Evolutionary conservation across 2,888 invertebrate species (phyloP), one percentile per base, ranked within the genome.

Genomic region (Brenthis ino): DNA sequence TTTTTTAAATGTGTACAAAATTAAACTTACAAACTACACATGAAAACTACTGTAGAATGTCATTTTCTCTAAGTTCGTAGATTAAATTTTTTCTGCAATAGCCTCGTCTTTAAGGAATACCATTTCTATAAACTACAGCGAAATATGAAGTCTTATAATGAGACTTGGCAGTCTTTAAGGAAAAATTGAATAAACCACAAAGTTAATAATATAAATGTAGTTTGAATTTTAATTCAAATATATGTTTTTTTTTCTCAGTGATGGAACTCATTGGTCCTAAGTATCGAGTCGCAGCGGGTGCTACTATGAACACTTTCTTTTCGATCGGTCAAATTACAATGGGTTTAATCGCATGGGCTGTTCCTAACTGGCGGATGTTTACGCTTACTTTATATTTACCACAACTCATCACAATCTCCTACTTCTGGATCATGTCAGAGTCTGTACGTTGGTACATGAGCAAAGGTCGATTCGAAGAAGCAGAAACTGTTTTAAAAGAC

Each of bases 381-480:
- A 93, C 96, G 5, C 90, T 95, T 24, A 89, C 95, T 2, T 86
- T 96, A 12, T 97, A 96, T 79, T 83, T 93, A 0, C 97, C 97
- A 0, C 94, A 95, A 14, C 82, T 96, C 13, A 77, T 96, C 0
- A 93, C 95, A 50, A 80, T 97, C 48, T 81, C 92, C 6, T 95
- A 95, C 77, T 94, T 94, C 73, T 95, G 95, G 94, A 77, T 95
- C 11, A 86, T 95, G 67, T 94, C 95, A 0, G 96, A 96, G 84
- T 96, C 96, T 3, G 92, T 96, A 0, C 93, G 97, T 65, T 97
- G 97, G 97, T 93, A 96, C 63, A 86, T 96, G 74, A 95, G 95
- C 67, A 95, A 96, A 79, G 95, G 95, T 1, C 93, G 94, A 65
- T 94, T 93, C 68, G 93, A 94, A 14, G 94, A 95, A 73, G 96